A percentile compares a stretch with the other conserved stretches of the same genome.
Evolutionary conservation across 2,888 invertebrate genomes (phyloP).

Genomic region (Euclidia mi): DNA sequence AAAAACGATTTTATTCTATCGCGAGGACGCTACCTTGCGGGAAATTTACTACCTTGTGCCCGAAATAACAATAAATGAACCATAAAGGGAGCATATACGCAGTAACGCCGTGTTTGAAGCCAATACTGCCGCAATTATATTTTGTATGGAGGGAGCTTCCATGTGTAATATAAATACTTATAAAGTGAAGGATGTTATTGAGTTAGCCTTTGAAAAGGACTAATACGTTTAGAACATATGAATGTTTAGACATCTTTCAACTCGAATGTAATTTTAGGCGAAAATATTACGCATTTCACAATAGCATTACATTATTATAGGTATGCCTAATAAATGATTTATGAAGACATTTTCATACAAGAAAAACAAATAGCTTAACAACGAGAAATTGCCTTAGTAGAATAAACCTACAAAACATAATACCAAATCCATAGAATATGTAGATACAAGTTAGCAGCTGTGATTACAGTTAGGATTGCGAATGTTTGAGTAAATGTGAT

Average conservation of each 20-base stretch:
- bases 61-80: constrained; percentile 42
- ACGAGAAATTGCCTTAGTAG: too few relatives aligned
- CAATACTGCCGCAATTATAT: constrained; percentile 43
- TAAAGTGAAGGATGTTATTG: background rate
- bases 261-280: too few relatives aligned
- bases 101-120: constrained; percentile 47
- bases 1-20: constrained; percentile 9
- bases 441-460: constrained; percentile 12
- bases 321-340: too few relatives aligned
- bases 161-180: constrained; percentile 9
- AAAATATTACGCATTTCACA: too few relatives aligned
- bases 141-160: constrained; percentile 27
- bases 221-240: too few relatives aligned
- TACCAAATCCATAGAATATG: background rate
- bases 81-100: constrained; percentile 50
- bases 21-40: background rate
- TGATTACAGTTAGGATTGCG: constrained; percentile 27
- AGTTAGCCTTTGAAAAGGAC: too few relatives aligned
- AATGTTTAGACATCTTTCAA: too few relatives aligned
- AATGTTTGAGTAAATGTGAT: constrained; percentile 34
- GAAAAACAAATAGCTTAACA: too few relatives aligned
- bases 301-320: too few relatives aligned
- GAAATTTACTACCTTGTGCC: constrained; percentile 25
- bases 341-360: too few relatives aligned
- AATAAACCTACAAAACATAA: too few relatives aligned